A percentile compares a stretch with the other conserved stretches of the same genome.
These are phyloP conservation scores for Adelges cooleyi DNA, from an alignment of 1,140 invertebrate species.

Conservation along the genomic window DNA sequence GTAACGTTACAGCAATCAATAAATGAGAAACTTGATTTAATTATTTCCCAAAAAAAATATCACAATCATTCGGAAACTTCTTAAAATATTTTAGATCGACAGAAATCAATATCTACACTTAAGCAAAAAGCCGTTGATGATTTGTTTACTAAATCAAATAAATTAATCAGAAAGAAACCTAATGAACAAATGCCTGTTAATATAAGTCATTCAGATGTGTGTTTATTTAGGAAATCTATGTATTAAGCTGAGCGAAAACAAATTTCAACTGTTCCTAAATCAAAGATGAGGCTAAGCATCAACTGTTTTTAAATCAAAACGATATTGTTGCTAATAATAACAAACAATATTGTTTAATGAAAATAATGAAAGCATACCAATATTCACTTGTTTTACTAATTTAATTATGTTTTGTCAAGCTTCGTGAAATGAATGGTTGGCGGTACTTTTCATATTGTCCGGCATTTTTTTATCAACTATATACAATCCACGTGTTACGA, in stretches of 20 bases:
- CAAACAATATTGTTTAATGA: no score
- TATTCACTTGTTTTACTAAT: not conserved
- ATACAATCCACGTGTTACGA: no score
- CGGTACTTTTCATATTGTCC: no score
- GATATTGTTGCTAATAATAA: no score
- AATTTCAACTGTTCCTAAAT: not conserved
- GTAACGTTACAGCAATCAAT: not conserved
- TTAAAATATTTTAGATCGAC: not conserved
- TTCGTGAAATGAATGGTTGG: not conserved
- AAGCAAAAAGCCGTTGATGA: not conserved
- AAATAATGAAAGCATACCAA: not conserved
- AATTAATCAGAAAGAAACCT: not conserved
- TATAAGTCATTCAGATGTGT: not conserved
- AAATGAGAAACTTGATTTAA: not conserved
- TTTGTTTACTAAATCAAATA: not conserved
- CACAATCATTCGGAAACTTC: not conserved
- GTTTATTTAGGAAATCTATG: not conserved
- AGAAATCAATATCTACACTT: not conserved
- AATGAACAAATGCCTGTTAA: not conserved
- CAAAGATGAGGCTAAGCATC: not conserved
- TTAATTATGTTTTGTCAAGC: not conserved
- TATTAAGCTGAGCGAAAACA: not conserved
- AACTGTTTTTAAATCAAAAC: no score
- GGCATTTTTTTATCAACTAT: no score
- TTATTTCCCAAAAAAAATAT: not conserved